phyloP scores from a whole-genome alignment of 2,888 invertebrate genomes.

The Lumbricus terrestris region DNA sequence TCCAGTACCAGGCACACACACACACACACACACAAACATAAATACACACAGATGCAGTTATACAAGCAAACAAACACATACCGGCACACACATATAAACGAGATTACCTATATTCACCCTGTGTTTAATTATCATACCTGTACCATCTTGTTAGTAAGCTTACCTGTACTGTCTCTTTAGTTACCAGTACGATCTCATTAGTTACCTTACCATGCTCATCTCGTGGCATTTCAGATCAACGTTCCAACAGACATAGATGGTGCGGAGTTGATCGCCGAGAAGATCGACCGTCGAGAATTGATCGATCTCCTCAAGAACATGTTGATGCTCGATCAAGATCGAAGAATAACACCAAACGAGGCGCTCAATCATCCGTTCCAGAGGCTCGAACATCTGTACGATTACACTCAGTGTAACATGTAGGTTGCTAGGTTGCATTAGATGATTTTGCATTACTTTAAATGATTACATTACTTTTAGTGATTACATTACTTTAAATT shows the following conservation, averaged over 20 bases:
- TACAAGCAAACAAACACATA: too few species aligned
- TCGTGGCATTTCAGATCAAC: conserved; percentile 49
- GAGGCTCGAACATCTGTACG: conserved; percentile 82
- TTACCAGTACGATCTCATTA: too few species aligned
- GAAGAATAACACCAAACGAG: conserved; percentile 91
- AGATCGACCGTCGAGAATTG: conserved; percentile 93
- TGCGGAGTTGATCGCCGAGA: conserved; percentile 91
- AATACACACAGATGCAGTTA: too few species aligned
- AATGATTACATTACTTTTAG: not conserved
- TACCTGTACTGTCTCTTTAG: too few species aligned
- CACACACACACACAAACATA: too few species aligned
- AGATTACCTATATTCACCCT: too few species aligned
- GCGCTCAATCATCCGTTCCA: conserved; percentile 94
- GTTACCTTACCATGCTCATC: too few species aligned
- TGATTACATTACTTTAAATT: not conserved
- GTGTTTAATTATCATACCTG: too few species aligned
- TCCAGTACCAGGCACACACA: too few species aligned
- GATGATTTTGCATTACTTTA: conserved; percentile 39
- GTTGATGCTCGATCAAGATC: conserved; percentile 95
- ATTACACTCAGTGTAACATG: conserved; percentile 94
- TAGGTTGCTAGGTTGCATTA: too few species aligned
- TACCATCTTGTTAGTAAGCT: too few species aligned
- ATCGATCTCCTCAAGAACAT: conserved; percentile 95
- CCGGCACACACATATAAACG: too few species aligned
- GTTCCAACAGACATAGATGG: conserved; percentile 80